Percentiles rank a stretch among this genome's conserved stretches.
phyloP scores from a whole-genome alignment of 1,140 invertebrate genomes.

The Dreissena polymorpha region DNA sequence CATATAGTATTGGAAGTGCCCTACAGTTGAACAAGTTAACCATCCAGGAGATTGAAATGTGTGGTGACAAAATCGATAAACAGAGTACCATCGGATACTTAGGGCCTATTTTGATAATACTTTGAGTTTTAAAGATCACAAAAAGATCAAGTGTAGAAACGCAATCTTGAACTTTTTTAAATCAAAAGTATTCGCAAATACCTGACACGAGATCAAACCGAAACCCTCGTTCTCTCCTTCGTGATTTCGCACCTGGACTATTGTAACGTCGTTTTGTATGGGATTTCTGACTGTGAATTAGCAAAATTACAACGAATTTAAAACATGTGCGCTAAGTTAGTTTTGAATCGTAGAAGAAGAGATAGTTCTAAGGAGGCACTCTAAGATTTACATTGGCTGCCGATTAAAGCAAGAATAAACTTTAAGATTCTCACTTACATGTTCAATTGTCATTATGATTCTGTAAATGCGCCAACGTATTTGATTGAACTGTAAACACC shows the following conservation, averaged over 20 bases:
- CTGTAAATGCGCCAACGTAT: neutral
- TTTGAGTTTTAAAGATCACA: slow-evolving; percentile 12
- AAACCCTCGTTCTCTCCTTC: slow-evolving; percentile 26
- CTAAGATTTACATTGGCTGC: slow-evolving; percentile 18
- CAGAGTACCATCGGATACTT: slow-evolving; percentile 25
- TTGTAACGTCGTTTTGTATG: slow-evolving; percentile 8
- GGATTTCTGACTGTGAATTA: neutral
- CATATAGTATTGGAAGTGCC: slow-evolving; percentile 9
- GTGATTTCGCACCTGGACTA: slow-evolving; percentile 31
- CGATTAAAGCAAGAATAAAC: slow-evolving; percentile 13
- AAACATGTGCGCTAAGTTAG: slow-evolving; percentile 41
- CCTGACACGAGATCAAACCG: slow-evolving; percentile 3
- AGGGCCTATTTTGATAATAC: slow-evolving; percentile 14
- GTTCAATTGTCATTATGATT: neutral
- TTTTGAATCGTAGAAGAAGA: slow-evolving; percentile 17
- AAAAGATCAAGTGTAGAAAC: no score
- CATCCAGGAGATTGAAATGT: neutral
- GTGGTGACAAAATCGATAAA: slow-evolving; percentile 3
- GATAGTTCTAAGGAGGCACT: slow-evolving; percentile 28
- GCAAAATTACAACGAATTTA: slow-evolving; percentile 8
- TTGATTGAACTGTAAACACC: slow-evolving; percentile 6
- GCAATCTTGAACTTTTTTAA: no score
- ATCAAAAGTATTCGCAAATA: slow-evolving; percentile 35
- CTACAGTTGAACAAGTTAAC: neutral
- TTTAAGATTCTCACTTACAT: slow-evolving; percentile 14